Evolutionary conservation across 1,140 invertebrate species (phyloP), one percentile per base, ranked within the genome.

Genomic region (Bombyx mori): DNA sequence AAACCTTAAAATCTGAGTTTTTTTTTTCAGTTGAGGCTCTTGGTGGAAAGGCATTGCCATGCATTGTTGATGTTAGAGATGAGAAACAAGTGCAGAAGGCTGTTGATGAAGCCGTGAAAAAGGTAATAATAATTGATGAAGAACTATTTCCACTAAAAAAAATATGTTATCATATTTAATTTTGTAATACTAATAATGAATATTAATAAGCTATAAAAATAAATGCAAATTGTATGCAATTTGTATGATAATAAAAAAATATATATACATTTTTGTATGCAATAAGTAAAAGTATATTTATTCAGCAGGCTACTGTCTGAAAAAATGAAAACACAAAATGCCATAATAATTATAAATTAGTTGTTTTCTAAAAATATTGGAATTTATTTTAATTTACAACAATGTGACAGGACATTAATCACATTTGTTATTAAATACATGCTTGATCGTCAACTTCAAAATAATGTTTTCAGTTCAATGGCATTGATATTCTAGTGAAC

Each of bases 401-500:
- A 35, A 35, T 35, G 4, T 35, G 26, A 5, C 4, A 3, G 26
- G 26, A 35, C 26, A 35, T 35, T 3, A 35, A 35, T 35, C 2
- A 35, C 26, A 35, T 5, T 18, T 18, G 12, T 18, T 18, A 18
- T 18, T 18, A 18, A 18, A 18, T 18, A 18, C 12, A 18, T 18
- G 12, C 12, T 18, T 18, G 12, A 5, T 35, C 0, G 4, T 35
- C 26, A 35, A 3, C 4, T 35, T 5, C 26, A 35, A 35, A 35
- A 35, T 35, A 56, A 35, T 60, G 45, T 54, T 84, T 84, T 56
- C 64, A 89, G 78, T 99, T 99, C 89, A 98, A 98, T 52, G 97
- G 97, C 5, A 98, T 99, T 73, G 98, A 99, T 79, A 95, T 99
- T 65, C 71, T 97, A 7, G 88, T 99, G 5, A 99, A 99, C 82